These are phyloP conservation scores for Muscicapa adusta DNA, from an alignment of 2,113 vertebrate species.

Conservation along the genomic window DNA sequence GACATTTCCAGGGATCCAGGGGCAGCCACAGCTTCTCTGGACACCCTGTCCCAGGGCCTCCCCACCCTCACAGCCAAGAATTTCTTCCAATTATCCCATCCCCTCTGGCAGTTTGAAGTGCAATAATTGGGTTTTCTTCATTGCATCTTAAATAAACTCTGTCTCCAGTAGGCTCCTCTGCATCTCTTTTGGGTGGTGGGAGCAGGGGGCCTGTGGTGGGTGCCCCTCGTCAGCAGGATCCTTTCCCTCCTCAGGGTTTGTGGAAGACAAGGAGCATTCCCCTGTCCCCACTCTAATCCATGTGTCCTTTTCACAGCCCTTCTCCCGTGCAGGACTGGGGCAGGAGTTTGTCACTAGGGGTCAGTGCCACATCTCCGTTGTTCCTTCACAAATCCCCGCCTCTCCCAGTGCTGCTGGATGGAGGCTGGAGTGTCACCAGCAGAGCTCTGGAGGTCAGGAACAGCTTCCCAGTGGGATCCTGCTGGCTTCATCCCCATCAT, in stretches of 20 bases:
- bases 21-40: not conserved
- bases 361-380: conserved; percentile 52
- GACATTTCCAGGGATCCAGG: not conserved
- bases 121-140: rapidly evolving
- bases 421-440: not conserved
- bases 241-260: not conserved
- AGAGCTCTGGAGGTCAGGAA: rapidly evolving
- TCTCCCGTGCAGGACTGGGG: not conserved
- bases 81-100: not conserved
- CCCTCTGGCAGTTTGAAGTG: not conserved
- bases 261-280: rapidly evolving
- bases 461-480: rapidly evolving
- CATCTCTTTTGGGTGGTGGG: not conserved
- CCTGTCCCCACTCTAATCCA: rapidly evolving
- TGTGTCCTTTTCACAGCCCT: rapidly evolving
- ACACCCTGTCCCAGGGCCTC: not conserved
- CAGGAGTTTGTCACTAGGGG: conserved; percentile 42
- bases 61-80: rapidly evolving
- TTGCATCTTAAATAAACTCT: not conserved
- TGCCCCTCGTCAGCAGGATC: not conserved
- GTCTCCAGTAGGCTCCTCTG: rapidly evolving
- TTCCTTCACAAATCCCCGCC: not conserved
- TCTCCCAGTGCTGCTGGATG: not conserved
- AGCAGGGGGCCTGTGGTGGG: not conserved
- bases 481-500: rapidly evolving